phyloP scores from a whole-genome alignment of 1,140 invertebrate genomes.

The Cryptotermes secundus region DNA sequence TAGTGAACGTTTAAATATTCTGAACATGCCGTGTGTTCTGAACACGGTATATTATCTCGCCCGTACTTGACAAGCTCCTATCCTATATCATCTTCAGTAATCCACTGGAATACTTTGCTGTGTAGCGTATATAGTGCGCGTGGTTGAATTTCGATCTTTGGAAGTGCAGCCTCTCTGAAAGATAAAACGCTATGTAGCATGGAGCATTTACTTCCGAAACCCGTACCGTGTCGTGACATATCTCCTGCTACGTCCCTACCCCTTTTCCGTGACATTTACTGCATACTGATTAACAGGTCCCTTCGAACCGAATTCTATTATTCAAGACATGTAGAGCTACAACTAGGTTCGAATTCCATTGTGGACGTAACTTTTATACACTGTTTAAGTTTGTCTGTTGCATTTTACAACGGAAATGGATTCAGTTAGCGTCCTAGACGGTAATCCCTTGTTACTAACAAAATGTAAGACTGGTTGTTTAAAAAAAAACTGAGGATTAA shows the following conservation, averaged over 20 bases:
- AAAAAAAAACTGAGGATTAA: too few species aligned
- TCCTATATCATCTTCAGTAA: neutral
- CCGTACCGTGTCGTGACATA: neutral
- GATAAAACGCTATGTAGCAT: neutral
- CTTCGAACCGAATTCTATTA: neutral
- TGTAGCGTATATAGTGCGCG: neutral
- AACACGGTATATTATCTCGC: neutral
- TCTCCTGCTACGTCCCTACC: neutral
- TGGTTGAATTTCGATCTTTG: constrained; percentile 8
- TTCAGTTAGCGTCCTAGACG: too few species aligned
- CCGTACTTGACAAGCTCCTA: neutral
- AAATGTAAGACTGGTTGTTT: too few species aligned
- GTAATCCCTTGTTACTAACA: too few species aligned
- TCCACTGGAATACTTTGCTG: constrained; percentile 4
- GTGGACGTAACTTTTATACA: neutral
- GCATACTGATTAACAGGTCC: neutral
- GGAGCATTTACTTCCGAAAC: constrained; percentile 11
- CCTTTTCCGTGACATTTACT: neutral
- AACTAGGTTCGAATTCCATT: constrained; percentile 15
- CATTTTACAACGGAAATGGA: neutral
- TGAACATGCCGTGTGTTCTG: neutral
- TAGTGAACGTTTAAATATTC: neutral
- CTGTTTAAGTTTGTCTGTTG: neutral
- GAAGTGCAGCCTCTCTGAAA: neutral
- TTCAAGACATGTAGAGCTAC: neutral